Base-by-base conservation (phyloP, 1,140 invertebrate genomes). In the Procambarus virginalis region DNA sequence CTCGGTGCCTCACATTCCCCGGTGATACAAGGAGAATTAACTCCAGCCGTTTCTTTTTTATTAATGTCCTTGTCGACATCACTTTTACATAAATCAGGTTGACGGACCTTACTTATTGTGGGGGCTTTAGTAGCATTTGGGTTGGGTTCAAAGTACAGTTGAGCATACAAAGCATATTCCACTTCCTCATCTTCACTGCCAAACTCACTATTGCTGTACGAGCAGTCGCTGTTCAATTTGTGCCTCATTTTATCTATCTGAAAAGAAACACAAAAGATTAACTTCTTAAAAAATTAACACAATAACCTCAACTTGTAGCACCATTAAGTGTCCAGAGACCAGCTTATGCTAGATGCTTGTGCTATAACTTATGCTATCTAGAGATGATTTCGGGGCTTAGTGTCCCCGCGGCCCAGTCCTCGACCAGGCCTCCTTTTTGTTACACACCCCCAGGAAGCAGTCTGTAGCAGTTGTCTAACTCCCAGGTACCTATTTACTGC, bases 101-200 rank as follows among this genome's bases (percentile, higher is more conserved):
- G 48, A 17, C 51, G 46, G 51, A 55, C 20, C 14, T 22, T 20
- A 46, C 48, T 34, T 6, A 20, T 60, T 81, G n/a, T 34, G 12
- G 9, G 3, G 55, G 79, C 17, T 14, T 81, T 6, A 10, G 55
- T 10, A 82, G 34, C 17, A 46, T 82, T 60, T 82, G 60, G 22
- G 48, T 82, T 64, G 55, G 80, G 9, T 82, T 82, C 80, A 82
- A 82, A 82, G 68, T 82, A 82, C 20, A 82, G 68, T 8, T 82
- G 80, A 60, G 60, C 48, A 82, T 82, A 82, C 80, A 82, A 46
- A 46, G 8, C 58, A 64, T 20, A 82, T 46, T 82, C 80, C 68
- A 48, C 10, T 48, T 82, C 80, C 46, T 82, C 80, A 3, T 64
- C 80, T 46, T 82, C 80, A 68, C 80, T 82, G 60, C 22, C 80